Conservation (phyloP, 1,140 invertebrate species). For the Sogatella furcifera region DNA sequence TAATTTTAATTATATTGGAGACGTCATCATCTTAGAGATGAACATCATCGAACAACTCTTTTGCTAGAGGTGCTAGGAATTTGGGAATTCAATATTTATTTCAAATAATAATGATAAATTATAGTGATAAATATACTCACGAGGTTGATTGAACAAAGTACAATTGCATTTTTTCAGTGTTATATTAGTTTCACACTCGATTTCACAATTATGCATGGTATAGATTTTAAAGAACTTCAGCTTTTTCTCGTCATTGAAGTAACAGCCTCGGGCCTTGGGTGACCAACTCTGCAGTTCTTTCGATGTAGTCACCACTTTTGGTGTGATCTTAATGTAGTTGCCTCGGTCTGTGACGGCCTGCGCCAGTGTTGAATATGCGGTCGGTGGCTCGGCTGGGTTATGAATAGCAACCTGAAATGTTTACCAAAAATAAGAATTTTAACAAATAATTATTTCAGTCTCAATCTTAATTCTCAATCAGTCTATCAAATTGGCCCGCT, state of each 20-base stretch:
- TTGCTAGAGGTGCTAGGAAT: no score
- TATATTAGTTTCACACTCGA: conserved; percentile 29
- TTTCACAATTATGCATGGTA: conserved; percentile 26
- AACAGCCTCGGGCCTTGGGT: background rate
- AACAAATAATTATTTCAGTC: no score
- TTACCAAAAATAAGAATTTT: no score
- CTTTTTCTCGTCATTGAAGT: conserved; percentile 6
- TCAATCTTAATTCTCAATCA: no score
- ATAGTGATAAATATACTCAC: no score
- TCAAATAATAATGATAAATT: no score
- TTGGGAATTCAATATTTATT: no score
- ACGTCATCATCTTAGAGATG: no score
- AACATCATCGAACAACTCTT: no score
- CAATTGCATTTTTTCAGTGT: conserved; percentile 27
- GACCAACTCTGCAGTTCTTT: background rate
- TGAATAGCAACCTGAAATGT: conserved; percentile 41
- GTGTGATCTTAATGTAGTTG: conserved; percentile 28
- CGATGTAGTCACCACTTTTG: background rate
- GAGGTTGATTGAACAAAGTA: conserved; percentile 52
- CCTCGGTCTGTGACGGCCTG: conserved; percentile 44
- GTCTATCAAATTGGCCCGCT: no score
- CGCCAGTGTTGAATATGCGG: conserved; percentile 45
- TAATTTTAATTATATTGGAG: no score
- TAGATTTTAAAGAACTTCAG: conserved; percentile 26
- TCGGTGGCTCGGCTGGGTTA: conserved; percentile 45